These are phyloP conservation scores for Netelia fuscicornis DNA, from an alignment of 2,888 invertebrate species.

Conservation along the genomic window DNA sequence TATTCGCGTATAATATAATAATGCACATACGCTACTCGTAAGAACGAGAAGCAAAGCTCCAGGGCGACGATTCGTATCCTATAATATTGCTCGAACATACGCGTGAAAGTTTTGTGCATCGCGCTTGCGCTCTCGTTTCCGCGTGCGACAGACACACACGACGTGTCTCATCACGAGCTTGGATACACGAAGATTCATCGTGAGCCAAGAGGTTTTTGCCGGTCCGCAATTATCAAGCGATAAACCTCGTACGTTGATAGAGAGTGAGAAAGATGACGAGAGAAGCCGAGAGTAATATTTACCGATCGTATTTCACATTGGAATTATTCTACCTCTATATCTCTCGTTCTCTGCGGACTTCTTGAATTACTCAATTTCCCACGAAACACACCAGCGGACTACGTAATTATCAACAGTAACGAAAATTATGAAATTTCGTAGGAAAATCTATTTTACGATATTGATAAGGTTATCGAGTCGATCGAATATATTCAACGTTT, in stretches of 20 bases:
- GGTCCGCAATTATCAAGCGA: constrained; percentile 60
- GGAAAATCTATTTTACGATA: constrained; percentile 11
- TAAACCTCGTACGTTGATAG: constrained; percentile 24
- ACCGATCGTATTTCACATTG: constrained; percentile 23
- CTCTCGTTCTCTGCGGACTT: constrained; percentile 32
- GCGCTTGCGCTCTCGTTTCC: constrained; percentile 45
- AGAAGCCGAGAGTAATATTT: constrained; percentile 1
- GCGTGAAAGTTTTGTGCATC: constrained; percentile 67
- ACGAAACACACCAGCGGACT: constrained; percentile 6
- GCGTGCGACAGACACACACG: constrained; percentile 48
- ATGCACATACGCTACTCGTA: constrained; percentile 32
- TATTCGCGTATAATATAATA: constrained; percentile 26
- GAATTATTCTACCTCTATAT: constrained; percentile 9
- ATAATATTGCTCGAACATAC: constrained; percentile 28
- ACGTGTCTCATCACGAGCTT: constrained; percentile 22
- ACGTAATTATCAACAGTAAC: constrained; percentile 33
- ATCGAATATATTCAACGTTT: constrained; percentile 38
- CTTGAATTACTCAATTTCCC: constrained; percentile 52
- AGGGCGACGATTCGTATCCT: constrained; percentile 43
- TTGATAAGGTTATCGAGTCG: constrained; percentile 30
- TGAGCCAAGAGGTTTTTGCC: constrained; percentile 39
- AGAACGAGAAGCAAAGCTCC: constrained; percentile 12
- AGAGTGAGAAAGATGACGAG: constrained; percentile 9
- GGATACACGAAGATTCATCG: constrained; percentile 54
- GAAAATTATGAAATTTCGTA: constrained; percentile 1